A percentile compares a stretch with the other conserved stretches of the same genome.
These are phyloP conservation scores for Priapulus caudatus DNA, from an alignment of 2,888 invertebrate genomes.

Conservation along the genomic window DNA sequence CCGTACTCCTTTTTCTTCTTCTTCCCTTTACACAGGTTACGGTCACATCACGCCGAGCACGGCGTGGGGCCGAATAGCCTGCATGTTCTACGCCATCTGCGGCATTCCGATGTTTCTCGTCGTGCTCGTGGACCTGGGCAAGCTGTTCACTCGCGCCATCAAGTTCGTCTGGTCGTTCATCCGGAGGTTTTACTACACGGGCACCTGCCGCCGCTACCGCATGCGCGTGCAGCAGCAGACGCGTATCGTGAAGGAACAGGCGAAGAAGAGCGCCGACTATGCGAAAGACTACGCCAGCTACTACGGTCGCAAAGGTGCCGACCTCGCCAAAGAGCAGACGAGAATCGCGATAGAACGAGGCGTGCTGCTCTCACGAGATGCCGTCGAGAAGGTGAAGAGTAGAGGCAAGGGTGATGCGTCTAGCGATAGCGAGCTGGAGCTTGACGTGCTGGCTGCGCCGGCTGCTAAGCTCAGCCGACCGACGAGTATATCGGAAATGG, in stretches of 20 bases:
- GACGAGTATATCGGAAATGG: no score
- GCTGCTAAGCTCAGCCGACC: no score
- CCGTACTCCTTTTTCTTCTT: slow-evolving; percentile 23
- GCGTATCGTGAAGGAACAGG: background rate
- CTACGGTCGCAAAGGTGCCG: background rate
- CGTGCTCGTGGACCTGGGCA: slow-evolving; percentile 85
- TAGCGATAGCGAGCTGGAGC: no score
- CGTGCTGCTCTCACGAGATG: background rate
- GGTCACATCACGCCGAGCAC: slow-evolving; percentile 91
- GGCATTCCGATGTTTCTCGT: slow-evolving; percentile 93
- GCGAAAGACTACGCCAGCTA: background rate
- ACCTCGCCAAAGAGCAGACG: background rate
- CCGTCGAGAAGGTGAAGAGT: background rate
- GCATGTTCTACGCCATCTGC: slow-evolving; percentile 82
- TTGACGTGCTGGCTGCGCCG: no score
- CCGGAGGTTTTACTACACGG: slow-evolving; percentile 47
- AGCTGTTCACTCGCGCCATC: slow-evolving; percentile 74
- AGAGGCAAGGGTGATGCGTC: no score
- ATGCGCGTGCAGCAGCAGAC: background rate
- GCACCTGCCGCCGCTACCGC: background rate
- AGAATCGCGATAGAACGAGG: background rate
- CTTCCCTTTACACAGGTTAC: slow-evolving; percentile 68
- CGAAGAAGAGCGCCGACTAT: background rate
- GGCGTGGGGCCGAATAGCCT: slow-evolving; percentile 64
- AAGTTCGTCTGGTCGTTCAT: slow-evolving; percentile 64